A percentile compares a stretch with the other conserved stretches of the same genome.
Evolutionary conservation across 2,797 vertebrate species (phyloP).

Genomic region (Pipistrellus kuhlii): DNA sequence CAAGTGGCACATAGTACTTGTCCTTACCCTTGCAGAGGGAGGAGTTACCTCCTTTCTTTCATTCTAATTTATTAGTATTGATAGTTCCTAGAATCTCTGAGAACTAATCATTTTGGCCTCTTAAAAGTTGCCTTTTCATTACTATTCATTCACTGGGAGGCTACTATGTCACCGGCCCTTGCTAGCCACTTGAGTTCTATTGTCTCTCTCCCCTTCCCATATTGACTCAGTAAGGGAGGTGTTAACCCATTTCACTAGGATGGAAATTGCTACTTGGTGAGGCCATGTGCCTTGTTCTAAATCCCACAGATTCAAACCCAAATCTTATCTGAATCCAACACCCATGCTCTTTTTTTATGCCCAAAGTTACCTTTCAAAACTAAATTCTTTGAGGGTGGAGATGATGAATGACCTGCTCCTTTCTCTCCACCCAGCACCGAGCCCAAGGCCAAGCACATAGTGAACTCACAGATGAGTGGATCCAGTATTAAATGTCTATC

Average conservation of each 20-base stretch:
- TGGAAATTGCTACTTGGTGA: not conserved
- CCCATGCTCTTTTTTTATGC: not conserved
- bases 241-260: not conserved
- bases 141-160: not conserved
- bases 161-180: not conserved
- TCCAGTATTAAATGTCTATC: not conserved
- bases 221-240: not conserved
- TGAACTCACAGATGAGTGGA: not conserved
- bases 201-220: not conserved
- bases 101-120: slow-evolving; percentile 26
- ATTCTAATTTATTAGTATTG: not conserved
- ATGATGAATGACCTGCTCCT: not conserved
- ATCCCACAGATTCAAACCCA: slow-evolving; percentile 46
- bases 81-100: slow-evolving; percentile 27
- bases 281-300: not conserved
- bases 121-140: slow-evolving; percentile 45
- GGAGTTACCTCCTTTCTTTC: not conserved
- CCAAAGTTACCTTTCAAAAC: not conserved
- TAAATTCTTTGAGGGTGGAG: not conserved
- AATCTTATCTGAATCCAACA: not conserved
- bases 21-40: not conserved
- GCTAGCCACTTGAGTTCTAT: not conserved
- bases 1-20: not conserved
- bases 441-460: not conserved
- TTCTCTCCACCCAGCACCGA: not conserved